These are phyloP conservation scores for Lutraria lutraria DNA, from an alignment of 2,888 invertebrate genomes.

Conservation along the genomic window DNA sequence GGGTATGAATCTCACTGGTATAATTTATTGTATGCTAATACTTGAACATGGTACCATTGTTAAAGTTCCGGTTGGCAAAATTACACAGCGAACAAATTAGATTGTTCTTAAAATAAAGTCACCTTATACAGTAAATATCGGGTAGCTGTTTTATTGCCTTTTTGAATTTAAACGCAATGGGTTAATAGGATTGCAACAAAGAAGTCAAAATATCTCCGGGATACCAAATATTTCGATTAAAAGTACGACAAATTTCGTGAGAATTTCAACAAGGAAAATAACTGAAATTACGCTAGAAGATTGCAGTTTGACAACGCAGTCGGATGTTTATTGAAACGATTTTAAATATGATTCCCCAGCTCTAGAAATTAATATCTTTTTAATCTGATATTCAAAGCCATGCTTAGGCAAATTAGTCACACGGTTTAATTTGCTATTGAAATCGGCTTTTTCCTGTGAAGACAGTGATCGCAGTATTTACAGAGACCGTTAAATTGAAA, in stretches of 20 bases:
- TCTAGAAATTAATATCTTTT: conserved; percentile 4
- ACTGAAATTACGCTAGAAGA: background rate
- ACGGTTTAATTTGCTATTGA: conserved; percentile 22
- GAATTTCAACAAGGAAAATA: conserved; percentile 11
- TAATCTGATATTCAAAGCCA: background rate
- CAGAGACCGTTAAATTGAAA: background rate
- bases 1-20: too few relatives aligned
- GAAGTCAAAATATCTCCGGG: background rate
- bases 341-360: conserved; percentile 18
- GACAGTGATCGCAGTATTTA: background rate
- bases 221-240: background rate
- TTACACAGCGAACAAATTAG: too few relatives aligned
- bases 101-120: too few relatives aligned
- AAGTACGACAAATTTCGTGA: background rate
- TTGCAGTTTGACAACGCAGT: conserved; percentile 10
- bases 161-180: background rate
- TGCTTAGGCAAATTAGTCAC: conserved; percentile 18
- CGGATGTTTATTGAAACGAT: conserved; percentile 21
- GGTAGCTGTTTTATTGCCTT: background rate
- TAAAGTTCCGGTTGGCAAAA: too few relatives aligned
- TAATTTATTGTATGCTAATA: too few relatives aligned
- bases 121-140: too few relatives aligned
- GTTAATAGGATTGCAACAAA: background rate
- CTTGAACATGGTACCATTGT: too few relatives aligned
- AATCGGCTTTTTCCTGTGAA: background rate